Base-by-base conservation (phyloP, 1,140 invertebrate genomes). In the Drosophila biarmipes region DNA sequence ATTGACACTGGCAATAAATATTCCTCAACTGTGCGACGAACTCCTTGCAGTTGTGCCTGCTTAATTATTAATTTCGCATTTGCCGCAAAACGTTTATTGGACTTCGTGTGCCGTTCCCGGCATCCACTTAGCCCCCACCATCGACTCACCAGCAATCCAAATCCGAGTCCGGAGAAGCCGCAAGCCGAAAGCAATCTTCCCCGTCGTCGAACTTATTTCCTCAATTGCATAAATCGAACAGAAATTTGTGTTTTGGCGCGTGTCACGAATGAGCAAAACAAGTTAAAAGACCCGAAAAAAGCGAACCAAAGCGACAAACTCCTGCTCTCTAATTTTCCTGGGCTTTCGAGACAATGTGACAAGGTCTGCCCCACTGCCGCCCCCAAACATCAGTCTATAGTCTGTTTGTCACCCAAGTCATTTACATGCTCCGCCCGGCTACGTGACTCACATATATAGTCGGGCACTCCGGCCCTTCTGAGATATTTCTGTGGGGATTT, bases 1-100 rank as follows among this genome's bases (percentile, higher is more conserved):
- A 62, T 78, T 75, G 78, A 68, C 82, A 82, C 45, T 57, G 75
- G 63, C 77, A 61, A 80, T 81, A 68, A 77, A 61, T 78, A 69
- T 62, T 42, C 54, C 51, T 31, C 29, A 43, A 54, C 64, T 59
- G 42, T 27, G 0, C 19, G 21, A n/a, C 31, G 24, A 37, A 54
- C 52, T 31, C 59, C 38, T 63, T 40, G 52, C 53, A 63, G 40
- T 63, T 35, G 43, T 43, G 42, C 57, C 84, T 89, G 61, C 71
- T 89, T 89, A 90, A 89, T 89, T 90, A 89, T 89, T 89, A 89
- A 89, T 89, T 90, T 89, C 57, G 85, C 76, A 89, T 89, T 87
- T 87, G 77, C 84, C 84, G 71, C 79, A 89, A 87, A 87, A 80
- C 84, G 84, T 77, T 87, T 87, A 87, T 77, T 71, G 76, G 79